phyloP scores from a whole-genome alignment of 1,140 invertebrate species.

The Drosophila saltans region DNA sequence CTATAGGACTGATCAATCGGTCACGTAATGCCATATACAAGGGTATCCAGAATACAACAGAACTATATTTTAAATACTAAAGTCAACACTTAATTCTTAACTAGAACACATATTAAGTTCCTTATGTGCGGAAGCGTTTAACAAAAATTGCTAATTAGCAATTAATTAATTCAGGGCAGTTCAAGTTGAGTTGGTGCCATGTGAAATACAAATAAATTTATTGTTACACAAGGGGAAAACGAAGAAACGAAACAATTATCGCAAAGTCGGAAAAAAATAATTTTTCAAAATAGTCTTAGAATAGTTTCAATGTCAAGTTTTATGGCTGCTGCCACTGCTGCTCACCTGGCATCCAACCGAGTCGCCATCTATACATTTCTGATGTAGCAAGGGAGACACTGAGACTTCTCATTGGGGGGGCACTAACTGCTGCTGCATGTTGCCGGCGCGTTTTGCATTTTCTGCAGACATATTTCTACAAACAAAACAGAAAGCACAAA shows the following conservation, averaged over 20 bases:
- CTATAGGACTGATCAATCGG: no score
- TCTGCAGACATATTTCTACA: slow-evolving; percentile 33
- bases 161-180: slow-evolving; percentile 22
- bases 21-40: no score
- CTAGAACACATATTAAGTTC: slow-evolving; percentile 16
- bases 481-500: slow-evolving; percentile 2
- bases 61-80: neutral
- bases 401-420: slow-evolving; percentile 29
- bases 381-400: slow-evolving; percentile 31
- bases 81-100: neutral
- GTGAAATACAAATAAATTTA: slow-evolving; percentile 23
- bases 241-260: neutral
- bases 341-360: slow-evolving; percentile 45
- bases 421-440: neutral
- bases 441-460: slow-evolving; percentile 10
- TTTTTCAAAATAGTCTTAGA: neutral
- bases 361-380: slow-evolving; percentile 18
- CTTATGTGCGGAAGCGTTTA: slow-evolving; percentile 17
- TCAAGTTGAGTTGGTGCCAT: slow-evolving; percentile 20
- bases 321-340: slow-evolving; percentile 23
- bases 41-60: no score
- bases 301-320: slow-evolving; percentile 7
- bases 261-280: neutral
- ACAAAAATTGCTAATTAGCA: slow-evolving; percentile 5
- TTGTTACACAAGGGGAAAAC: slow-evolving; percentile 24